Percentiles rank a stretch among this genome's conserved stretches.
These are phyloP conservation scores for Enteromius mattozi DNA, from an alignment of 2,797 vertebrate genomes.

Conservation along the genomic window DNA sequence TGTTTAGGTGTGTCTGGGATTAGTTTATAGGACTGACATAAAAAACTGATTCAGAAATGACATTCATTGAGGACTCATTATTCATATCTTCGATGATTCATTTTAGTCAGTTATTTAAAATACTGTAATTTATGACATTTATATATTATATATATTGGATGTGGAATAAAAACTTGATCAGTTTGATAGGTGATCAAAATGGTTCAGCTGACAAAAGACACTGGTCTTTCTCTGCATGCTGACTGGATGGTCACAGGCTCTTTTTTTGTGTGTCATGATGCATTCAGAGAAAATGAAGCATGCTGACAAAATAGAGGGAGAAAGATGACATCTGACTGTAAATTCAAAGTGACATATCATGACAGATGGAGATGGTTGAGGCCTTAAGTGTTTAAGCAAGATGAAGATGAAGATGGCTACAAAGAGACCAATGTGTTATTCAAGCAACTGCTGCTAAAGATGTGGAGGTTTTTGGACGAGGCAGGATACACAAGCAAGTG, in stretches of 20 bases:
- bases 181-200: not conserved
- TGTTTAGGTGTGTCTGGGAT: not conserved
- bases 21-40: not conserved
- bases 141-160: not conserved
- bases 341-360: too few relatives aligned
- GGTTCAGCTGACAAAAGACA: not conserved
- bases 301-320: too few relatives aligned
- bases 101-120: not conserved
- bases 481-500: not conserved
- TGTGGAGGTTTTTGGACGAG: constrained; percentile 12
- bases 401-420: constrained; percentile 16
- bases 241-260: too few relatives aligned
- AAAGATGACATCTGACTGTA: too few relatives aligned
- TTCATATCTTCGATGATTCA: not conserved
- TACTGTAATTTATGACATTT: not conserved
- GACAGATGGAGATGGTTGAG: too few relatives aligned
- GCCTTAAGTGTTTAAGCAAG: too few relatives aligned
- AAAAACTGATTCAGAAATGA: not conserved
- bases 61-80: not conserved
- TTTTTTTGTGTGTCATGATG: too few relatives aligned
- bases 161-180: not conserved
- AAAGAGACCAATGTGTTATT: constrained; percentile 1
- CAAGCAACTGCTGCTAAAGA: constrained; percentile 1
- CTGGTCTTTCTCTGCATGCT: too few relatives aligned
- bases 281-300: too few relatives aligned